Percentiles rank a stretch among this genome's conserved stretches.
phyloP scores from a whole-genome alignment of 2,888 invertebrate species.

The Pammene aurita region DNA sequence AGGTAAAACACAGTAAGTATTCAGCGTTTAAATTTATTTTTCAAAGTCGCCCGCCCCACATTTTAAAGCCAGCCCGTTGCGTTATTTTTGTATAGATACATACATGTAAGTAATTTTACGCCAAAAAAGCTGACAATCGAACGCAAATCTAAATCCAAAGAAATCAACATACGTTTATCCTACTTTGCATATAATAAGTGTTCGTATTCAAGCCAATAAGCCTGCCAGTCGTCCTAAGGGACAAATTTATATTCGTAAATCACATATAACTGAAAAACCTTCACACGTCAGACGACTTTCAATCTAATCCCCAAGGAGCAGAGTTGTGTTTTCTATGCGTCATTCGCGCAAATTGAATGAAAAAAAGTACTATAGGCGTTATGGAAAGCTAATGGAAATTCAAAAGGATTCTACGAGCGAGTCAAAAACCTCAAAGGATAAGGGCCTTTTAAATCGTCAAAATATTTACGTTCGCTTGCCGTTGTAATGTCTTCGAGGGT shows the following conservation, averaged over 20 bases:
- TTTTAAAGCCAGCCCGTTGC: too few species aligned
- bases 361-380: conserved; percentile 34
- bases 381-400: conserved; percentile 35
- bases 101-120: not conserved
- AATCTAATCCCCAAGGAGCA: conserved; percentile 11
- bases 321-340: conserved; percentile 5
- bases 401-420: conserved; percentile 24
- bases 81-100: too few species aligned
- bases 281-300: not conserved
- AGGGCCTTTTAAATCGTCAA: not conserved
- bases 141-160: conserved; percentile 6
- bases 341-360: conserved; percentile 31
- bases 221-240: conserved; percentile 23
- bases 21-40: too few species aligned
- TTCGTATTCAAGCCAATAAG: conserved; percentile 30
- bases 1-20: too few species aligned
- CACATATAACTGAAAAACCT: conserved; percentile 28
- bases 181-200: conserved; percentile 31
- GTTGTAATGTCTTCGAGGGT: conserved; percentile 7
- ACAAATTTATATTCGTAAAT: conserved; percentile 39
- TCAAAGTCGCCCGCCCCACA: too few species aligned
- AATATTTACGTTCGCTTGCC: not conserved
- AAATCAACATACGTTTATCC: conserved; percentile 23
- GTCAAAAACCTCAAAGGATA: conserved; percentile 16
- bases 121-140: not conserved